Conservation (phyloP, 2,888 invertebrate genomes). For the Atethmia centrago region DNA sequence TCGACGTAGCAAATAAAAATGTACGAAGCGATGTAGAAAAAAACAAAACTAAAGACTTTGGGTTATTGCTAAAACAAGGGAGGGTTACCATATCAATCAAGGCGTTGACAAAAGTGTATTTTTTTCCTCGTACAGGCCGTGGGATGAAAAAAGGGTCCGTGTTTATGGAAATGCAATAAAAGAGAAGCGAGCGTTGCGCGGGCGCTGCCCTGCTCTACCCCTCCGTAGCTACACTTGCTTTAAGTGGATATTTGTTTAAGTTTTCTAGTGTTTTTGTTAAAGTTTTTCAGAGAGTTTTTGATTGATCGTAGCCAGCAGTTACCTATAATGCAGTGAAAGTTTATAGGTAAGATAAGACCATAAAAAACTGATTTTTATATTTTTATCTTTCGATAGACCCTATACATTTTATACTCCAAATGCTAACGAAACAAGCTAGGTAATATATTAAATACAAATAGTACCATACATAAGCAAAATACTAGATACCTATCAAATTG, state of each 20-base stretch:
- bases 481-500: too few species aligned
- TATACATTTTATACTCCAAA: too few species aligned
- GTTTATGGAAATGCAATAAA: slow-evolving; percentile 88
- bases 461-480: too few species aligned
- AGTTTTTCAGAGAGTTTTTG: not conserved
- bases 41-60: slow-evolving; percentile 79
- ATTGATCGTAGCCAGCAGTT: not conserved
- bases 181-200: slow-evolving; percentile 75
- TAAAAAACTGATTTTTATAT: too few species aligned
- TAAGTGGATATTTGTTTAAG: slow-evolving; percentile 37
- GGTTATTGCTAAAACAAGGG: slow-evolving; percentile 90
- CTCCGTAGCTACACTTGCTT: slow-evolving; percentile 66
- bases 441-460: too few species aligned
- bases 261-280: slow-evolving; percentile 30
- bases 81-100: slow-evolving; percentile 90
- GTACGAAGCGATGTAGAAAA: slow-evolving; percentile 82
- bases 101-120: slow-evolving; percentile 88
- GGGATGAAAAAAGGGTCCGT: slow-evolving; percentile 86
- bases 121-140: slow-evolving; percentile 81
- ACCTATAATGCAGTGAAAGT: not conserved
- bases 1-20: slow-evolving; percentile 89
- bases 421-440: too few species aligned
- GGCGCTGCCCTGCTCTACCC: slow-evolving; percentile 64
- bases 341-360: too few species aligned
- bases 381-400: too few species aligned